A percentile compares a stretch with the other conserved stretches of the same genome.
phyloP scores from a whole-genome alignment of 2,113 vertebrate species.

The Calidris pygmaea region DNA sequence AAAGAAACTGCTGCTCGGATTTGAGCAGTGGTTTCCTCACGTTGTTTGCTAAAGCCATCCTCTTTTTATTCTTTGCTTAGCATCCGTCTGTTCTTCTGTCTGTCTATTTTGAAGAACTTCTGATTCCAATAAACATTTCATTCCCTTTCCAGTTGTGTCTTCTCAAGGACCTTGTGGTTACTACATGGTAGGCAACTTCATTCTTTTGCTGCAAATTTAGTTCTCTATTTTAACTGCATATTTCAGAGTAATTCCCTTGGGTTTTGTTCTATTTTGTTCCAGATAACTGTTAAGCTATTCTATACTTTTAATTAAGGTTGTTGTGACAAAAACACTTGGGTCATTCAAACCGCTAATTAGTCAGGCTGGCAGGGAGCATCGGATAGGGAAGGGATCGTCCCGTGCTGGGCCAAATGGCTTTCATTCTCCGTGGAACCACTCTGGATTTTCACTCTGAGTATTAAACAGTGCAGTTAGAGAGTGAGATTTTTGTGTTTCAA shows the following conservation, averaged over 20 bases:
- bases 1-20: background rate
- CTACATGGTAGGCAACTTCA: background rate
- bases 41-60: background rate
- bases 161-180: background rate
- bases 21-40: background rate
- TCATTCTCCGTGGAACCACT: background rate
- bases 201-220: background rate
- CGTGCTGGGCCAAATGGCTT: background rate
- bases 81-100: background rate
- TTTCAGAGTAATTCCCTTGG: background rate
- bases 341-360: conserved; percentile 4
- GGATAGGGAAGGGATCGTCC: fast-evolving
- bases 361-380: background rate
- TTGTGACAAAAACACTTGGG: background rate
- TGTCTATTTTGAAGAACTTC: background rate
- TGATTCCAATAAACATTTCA: background rate
- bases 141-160: background rate
- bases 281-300: background rate
- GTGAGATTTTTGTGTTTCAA: background rate
- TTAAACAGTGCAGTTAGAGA: background rate
- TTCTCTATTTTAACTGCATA: background rate
- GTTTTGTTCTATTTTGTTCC: background rate
- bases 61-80: background rate
- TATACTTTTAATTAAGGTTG: background rate
- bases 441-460: background rate